A percentile compares a stretch with the other conserved stretches of the same genome.
phyloP scores from a whole-genome alignment of 2,797 vertebrate genomes.

The Rousettus madagascariensis region DNA sequence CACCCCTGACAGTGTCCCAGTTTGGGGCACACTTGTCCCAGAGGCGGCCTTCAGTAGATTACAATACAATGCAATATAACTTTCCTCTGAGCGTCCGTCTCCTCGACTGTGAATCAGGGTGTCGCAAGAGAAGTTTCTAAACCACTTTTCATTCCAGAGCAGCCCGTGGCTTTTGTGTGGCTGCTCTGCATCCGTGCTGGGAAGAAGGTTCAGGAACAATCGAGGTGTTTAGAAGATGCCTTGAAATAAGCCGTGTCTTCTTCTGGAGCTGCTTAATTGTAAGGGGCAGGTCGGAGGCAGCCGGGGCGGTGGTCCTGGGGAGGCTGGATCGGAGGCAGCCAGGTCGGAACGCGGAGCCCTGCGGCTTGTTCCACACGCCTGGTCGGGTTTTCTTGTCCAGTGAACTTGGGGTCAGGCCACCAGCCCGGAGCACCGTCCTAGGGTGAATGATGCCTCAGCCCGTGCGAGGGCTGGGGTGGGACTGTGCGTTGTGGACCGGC shows the following conservation, averaged over 20 bases:
- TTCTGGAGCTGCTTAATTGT: not conserved
- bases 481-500: fast-evolving
- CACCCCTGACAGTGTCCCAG: not conserved
- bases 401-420: not conserved
- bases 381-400: not conserved
- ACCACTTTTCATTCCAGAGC: not conserved
- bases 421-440: not conserved
- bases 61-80: fast-evolving
- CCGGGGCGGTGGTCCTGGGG: not conserved
- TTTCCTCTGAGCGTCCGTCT: not conserved
- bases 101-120: not conserved
- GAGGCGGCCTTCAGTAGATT: not conserved
- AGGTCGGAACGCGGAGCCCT: not conserved
- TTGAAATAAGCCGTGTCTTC: not conserved
- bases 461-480: not conserved
- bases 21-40: not conserved
- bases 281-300: not conserved
- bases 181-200: not conserved
- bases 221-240: not conserved
- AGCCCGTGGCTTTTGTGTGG: not conserved
- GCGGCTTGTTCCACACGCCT: fast-evolving
- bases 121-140: not conserved
- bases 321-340: not conserved
- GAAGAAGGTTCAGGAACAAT: not conserved
- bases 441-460: not conserved